Percentiles rank a stretch among this genome's conserved stretches.
Conservation (phyloP, 2,113 vertebrate species). For the Serinus canaria region DNA sequence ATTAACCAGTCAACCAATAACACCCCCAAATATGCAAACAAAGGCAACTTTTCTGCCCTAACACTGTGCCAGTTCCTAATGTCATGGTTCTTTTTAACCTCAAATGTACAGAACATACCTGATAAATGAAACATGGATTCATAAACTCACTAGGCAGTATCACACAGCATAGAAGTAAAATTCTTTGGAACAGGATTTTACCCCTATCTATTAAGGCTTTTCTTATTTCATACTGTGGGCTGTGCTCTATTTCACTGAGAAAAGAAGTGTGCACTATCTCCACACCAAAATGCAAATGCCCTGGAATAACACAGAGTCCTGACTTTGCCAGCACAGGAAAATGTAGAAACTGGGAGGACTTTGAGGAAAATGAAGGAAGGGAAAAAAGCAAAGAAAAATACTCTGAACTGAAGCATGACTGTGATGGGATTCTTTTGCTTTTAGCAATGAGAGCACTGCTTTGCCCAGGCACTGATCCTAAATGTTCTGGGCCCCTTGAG, state of each 20-base stretch:
- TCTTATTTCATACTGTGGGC: not conserved
- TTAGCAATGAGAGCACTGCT: not conserved
- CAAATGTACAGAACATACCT: not conserved
- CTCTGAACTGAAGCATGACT: not conserved
- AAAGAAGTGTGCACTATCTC: not conserved
- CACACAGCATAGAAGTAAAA: not conserved
- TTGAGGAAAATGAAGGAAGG: not conserved
- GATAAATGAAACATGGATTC: not conserved
- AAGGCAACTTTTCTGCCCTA: not conserved
- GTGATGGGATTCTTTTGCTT: not conserved
- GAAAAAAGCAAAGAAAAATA: not conserved
- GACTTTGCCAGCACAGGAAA: not conserved
- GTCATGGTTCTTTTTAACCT: not conserved
- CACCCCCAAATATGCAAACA: not conserved
- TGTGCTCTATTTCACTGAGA: not conserved
- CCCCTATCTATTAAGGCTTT: not conserved
- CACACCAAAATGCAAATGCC: not conserved
- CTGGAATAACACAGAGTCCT: not conserved
- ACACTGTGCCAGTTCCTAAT: not conserved
- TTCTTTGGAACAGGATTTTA: not conserved
- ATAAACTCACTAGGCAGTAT: not conserved
- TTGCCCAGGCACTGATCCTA: not conserved
- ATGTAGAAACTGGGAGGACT: not conserved
- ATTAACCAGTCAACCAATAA: not conserved
- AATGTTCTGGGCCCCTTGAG: not conserved